Percentiles rank a stretch among this genome's conserved stretches.
Conservation (phyloP, 1,140 invertebrate genomes). For the Calosoma granatense region DNA sequence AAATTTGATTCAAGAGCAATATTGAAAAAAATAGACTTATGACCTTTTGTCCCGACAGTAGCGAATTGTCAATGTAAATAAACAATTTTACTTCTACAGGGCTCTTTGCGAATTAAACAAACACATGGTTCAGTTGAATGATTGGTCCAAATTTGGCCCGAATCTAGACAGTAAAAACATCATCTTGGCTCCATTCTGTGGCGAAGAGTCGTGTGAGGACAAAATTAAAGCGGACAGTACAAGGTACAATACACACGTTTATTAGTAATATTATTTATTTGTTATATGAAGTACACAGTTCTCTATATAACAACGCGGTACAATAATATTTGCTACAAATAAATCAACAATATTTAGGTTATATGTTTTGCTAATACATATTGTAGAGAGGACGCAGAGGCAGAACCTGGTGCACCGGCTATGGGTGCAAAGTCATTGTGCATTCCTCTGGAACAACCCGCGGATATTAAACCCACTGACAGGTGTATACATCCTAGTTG, state of each 20-base stretch:
- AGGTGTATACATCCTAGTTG: slow-evolving; percentile 89
- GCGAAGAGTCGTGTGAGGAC: slow-evolving; percentile 81
- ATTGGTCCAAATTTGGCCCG: slow-evolving; percentile 73
- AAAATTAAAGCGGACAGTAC: slow-evolving; percentile 93
- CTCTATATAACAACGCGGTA: neutral
- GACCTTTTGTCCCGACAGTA: too few relatives aligned
- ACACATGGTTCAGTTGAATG: slow-evolving; percentile 57
- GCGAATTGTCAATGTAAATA: too few relatives aligned
- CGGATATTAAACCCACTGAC: slow-evolving; percentile 42
- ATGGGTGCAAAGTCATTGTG: slow-evolving; percentile 99
- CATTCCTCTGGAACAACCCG: slow-evolving; percentile 87
- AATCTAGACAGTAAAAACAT: slow-evolving; percentile 83
- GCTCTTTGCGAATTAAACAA: slow-evolving; percentile 67
- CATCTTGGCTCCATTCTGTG: slow-evolving; percentile 90
- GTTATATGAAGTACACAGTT: slow-evolving; percentile 7
- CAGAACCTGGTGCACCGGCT: slow-evolving; percentile 70
- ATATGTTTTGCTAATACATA: too few relatives aligned
- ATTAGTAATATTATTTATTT: neutral
- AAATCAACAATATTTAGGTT: slow-evolving; percentile 7
- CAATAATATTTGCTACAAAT: slow-evolving; percentile 4
- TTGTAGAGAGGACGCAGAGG: slow-evolving; percentile 40
- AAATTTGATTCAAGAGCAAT: too few relatives aligned
- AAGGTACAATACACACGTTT: slow-evolving; percentile 41
- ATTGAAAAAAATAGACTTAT: too few relatives aligned
- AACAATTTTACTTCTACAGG: too few relatives aligned